Evolutionary conservation across 2,113 vertebrate species (phyloP).

Genomic region (Salvelinus namaycush): DNA sequence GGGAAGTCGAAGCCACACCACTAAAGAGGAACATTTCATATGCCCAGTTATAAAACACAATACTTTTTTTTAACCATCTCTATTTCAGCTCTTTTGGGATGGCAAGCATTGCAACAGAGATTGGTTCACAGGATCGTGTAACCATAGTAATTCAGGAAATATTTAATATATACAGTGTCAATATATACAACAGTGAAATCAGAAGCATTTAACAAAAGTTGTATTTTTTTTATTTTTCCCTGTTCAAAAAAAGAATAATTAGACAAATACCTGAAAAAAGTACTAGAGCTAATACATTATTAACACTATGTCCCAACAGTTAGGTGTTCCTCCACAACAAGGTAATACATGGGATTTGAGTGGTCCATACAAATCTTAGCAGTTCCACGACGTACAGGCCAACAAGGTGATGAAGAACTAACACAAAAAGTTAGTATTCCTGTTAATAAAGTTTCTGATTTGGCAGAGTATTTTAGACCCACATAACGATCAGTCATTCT

Average conservation of each 20-base stretch:
- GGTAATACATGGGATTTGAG: neutral
- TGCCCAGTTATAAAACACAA: too few species aligned
- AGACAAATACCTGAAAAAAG: neutral
- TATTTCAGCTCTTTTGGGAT: too few species aligned
- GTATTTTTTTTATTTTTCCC: too few species aligned
- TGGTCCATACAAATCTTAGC: neutral
- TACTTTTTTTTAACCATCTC: neutral
- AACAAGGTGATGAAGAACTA: neutral
- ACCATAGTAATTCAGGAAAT: too few species aligned
- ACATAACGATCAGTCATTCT: neutral
- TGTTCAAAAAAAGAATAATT: too few species aligned
- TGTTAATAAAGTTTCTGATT: neutral
- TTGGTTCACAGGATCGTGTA: too few species aligned
- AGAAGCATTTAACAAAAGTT: too few species aligned
- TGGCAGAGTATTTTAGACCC: neutral
- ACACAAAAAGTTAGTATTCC: neutral
- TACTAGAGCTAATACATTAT: neutral
- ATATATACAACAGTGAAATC: too few species aligned
- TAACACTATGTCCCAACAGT: neutral
- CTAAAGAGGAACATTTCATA: too few species aligned
- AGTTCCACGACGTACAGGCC: neutral
- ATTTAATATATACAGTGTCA: too few species aligned
- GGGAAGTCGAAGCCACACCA: too few species aligned
- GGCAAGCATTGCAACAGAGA: too few species aligned
- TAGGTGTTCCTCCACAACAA: neutral